Evolutionary conservation across 2,113 vertebrate species (phyloP), one percentile per base, ranked within the genome.

Genomic region (Merops nubicus): DNA sequence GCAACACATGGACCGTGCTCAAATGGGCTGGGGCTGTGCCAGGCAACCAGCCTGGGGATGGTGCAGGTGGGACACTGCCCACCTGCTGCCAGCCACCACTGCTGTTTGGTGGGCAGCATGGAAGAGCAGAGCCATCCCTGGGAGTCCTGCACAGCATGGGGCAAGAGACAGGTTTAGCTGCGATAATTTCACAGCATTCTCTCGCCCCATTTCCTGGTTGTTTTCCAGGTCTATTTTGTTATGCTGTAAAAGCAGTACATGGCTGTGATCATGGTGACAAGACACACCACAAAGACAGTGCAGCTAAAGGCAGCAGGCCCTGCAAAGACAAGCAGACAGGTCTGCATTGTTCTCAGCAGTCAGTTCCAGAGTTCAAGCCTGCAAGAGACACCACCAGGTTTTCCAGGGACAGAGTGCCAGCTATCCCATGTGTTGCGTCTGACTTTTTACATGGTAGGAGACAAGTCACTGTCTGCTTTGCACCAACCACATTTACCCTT

Each of bases 211-310:
- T 89, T 90, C 54, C 83, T 74, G 68, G 80, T 81, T 93, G 85
- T 72, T 96, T 94, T 93, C 88, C 89, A 86, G 88, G 92, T 84
- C 63, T 54, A 50, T 82, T 93, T 51, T 80, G 85, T 84, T 90
- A 33, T 21, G 51, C 88, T 86, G 88, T 67, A 56, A 40, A 85
- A 94, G 90, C 75, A 67, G 63, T 67, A 67, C 8, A 11, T 62
- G 90, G 59, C 89, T 88, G 85, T 91, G 88, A 92, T 96, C 88
- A 38, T 12, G 76, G 90, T 91, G 94, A 96, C 92, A 94, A 79
- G 92, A 88, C 70, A 11, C 11, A 73, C 48, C 28, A 20, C 6
- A 15, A 78, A 18, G 20, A 72, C 4, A 56, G 69, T 1, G 36
- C 70, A 82, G 80, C 48, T 91, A 38, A 56, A 89, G 73, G 78